Evolutionary conservation across 2,113 vertebrate species (phyloP), one percentile per base, ranked within the genome.

Genomic region (Aepyceros melampus): DNA sequence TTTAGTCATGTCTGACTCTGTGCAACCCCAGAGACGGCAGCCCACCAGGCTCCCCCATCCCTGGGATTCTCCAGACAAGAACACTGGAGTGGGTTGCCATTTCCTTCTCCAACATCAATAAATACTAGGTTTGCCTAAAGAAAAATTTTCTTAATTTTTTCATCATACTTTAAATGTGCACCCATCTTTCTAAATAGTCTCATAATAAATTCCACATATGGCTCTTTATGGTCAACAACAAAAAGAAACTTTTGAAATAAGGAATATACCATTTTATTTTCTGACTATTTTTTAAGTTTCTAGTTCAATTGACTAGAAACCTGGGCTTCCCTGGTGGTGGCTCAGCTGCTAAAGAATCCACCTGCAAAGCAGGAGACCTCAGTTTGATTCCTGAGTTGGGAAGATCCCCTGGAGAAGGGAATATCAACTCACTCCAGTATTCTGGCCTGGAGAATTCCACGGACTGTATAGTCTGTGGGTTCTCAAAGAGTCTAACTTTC

Each of bases 241-340:
- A 90, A 78, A 95, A 96, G 8, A 94, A 95, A 91, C 17, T 58
- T 71, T 95, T 87, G 13, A 93, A 82, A 49, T 84, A 89, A 88
- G 31, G n/a, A 95, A 79, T 83, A 51, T 51, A 83, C 51, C 21
- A 16, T 91, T 96, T 82, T 62, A 94, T 96, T 95, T 95, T 87
- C 71, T 92, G 49, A 84, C 25, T 71, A 64, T 92, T 96, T 55
- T 92, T 96, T 10, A 96, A 88, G 23, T 87, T 97, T 95, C 76
- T 95, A 92, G 67, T 91, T 96, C 89, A 82, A 67, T 95, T 96
- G 96, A 83, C 96, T 40, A 71, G n/a, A 71, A 23, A 71, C 67
- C 12, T 36, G 64, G n/a, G 67, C 19, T 40, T 36, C 67, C 19
- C n/a, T 71, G 67, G 67, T 71, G 10, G 67, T 71, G 67, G n/a